These are phyloP conservation scores for Mythimna loreyi DNA, from an alignment of 2,888 invertebrate species.

Conservation along the genomic window DNA sequence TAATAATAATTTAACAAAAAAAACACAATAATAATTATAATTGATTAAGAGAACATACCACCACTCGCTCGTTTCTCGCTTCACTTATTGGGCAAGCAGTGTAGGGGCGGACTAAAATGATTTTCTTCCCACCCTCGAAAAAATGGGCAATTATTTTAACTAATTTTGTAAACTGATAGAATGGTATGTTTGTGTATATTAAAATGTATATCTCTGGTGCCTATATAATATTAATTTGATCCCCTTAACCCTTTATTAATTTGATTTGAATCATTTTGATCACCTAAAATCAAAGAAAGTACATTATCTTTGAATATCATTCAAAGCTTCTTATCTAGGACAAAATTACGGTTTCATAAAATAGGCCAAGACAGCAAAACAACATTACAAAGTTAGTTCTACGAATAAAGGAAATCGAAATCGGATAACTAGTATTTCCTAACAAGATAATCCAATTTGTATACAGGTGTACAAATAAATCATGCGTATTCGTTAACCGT, in stretches of 20 bases:
- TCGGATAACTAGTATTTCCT: constrained; percentile 32
- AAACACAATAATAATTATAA: no score
- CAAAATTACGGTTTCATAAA: not conserved
- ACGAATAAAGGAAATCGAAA: constrained; percentile 14
- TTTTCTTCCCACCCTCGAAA: no score
- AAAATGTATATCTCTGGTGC: not conserved
- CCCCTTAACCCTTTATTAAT: no score
- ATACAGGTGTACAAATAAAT: constrained; percentile 54
- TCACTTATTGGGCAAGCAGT: no score
- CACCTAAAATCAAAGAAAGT: no score
- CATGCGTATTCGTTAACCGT: constrained; percentile 44
- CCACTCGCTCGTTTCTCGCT: no score
- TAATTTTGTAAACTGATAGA: not conserved
- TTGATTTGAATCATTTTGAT: no score
- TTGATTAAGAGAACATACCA: no score
- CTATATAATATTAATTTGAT: no score
- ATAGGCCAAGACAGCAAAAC: not conserved
- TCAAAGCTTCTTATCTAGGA: not conserved
- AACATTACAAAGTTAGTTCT: not conserved
- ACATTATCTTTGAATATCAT: not conserved
- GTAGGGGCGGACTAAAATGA: no score
- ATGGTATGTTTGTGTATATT: not conserved
- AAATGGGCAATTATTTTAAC: no score
- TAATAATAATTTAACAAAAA: no score
- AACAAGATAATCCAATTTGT: constrained; percentile 49